phyloP scores from a whole-genome alignment of 2,888 invertebrate genomes.

The Cybosia mesomella region DNA sequence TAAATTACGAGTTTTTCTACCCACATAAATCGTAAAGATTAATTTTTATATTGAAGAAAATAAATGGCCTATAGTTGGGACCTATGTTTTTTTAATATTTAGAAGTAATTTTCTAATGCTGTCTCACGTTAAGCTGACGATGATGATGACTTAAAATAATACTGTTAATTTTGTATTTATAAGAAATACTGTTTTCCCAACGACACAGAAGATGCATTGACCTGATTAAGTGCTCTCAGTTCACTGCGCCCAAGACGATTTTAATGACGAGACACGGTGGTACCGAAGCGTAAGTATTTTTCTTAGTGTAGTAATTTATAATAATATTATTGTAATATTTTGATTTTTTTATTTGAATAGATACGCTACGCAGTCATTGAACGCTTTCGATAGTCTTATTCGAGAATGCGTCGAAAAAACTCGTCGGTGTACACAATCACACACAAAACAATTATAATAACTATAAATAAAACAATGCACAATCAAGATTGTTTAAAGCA shows the following conservation, averaged over 20 bases:
- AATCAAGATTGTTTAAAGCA: neutral
- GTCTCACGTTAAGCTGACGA: no score
- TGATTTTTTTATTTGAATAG: no score
- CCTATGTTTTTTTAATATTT: neutral
- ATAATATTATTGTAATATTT: neutral
- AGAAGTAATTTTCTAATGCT: no score
- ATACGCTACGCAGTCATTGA: no score
- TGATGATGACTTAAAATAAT: neutral
- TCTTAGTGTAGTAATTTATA: neutral
- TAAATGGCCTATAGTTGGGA: constrained; percentile 19
- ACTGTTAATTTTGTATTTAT: neutral
- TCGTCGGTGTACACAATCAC: no score
- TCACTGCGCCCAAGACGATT: constrained; percentile 4
- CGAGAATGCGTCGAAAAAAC: no score
- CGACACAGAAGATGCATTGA: neutral
- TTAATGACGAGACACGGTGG: neutral
- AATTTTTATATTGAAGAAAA: constrained; percentile 30
- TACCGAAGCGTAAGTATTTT: neutral
- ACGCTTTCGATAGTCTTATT: no score
- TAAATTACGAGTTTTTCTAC: constrained; percentile 40
- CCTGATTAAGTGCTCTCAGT: neutral
- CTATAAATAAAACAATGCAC: neutral
- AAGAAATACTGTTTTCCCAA: neutral
- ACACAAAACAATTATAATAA: no score
- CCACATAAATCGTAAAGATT: constrained; percentile 40